Evolutionary conservation across 2,888 invertebrate genomes (phyloP).

Genomic region (Byasa hedistus): DNA sequence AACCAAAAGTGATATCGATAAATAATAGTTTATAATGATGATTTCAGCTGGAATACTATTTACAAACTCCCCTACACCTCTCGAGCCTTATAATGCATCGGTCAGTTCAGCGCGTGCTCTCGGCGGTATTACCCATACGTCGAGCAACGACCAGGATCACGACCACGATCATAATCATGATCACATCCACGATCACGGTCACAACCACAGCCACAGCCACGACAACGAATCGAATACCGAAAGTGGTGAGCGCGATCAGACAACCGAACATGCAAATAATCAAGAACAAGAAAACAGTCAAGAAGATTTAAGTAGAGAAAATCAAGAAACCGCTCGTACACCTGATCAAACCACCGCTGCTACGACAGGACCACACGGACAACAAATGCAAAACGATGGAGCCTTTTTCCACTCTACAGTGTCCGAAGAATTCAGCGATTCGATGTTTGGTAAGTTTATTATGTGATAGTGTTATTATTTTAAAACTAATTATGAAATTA

Average conservation of each 20-base stretch:
- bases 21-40: background rate
- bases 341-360: conserved; percentile 11
- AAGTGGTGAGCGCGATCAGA: conserved; percentile 28
- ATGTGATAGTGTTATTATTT: background rate
- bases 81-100: conserved; percentile 74
- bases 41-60: conserved; percentile 85
- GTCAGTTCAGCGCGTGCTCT: conserved; percentile 81
- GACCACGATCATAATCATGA: conserved; percentile 37
- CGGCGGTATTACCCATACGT: conserved; percentile 64
- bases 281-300: conserved; percentile 23
- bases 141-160: conserved; percentile 37
- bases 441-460: conserved; percentile 75
- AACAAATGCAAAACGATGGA: conserved; percentile 50
- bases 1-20: background rate
- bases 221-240: conserved; percentile 36
- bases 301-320: conserved; percentile 23
- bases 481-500: background rate
- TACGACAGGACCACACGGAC: conserved; percentile 39
- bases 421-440: conserved; percentile 67
- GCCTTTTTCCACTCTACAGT: conserved; percentile 44
- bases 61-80: conserved; percentile 81
- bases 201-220: conserved; percentile 32
- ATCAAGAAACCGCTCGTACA: conserved; percentile 28
- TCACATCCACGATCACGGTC: conserved; percentile 40
- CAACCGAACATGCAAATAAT: conserved; percentile 20